These are phyloP conservation scores for Agriotes lineatus DNA, from an alignment of 2,888 invertebrate species.

Conservation along the genomic window DNA sequence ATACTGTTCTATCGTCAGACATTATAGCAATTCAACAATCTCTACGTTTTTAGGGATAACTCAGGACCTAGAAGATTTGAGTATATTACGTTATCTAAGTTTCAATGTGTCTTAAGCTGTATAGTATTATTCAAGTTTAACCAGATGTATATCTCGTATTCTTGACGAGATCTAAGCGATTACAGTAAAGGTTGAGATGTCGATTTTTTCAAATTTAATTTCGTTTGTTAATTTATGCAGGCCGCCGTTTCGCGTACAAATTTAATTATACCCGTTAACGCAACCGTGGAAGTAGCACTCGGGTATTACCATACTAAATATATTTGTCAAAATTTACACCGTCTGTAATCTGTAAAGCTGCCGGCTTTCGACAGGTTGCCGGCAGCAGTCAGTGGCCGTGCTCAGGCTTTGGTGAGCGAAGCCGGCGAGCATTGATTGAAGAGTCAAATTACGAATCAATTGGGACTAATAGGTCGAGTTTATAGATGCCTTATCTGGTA, in stretches of 20 bases:
- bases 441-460: slow-evolving; percentile 64
- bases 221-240: no score
- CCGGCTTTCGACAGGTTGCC: slow-evolving; percentile 42
- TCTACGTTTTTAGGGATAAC: no score
- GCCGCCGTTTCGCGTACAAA: neutral
- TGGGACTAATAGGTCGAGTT: slow-evolving; percentile 64
- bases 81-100: no score
- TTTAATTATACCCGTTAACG: slow-evolving; percentile 18
- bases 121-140: no score
- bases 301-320: slow-evolving; percentile 39
- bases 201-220: no score
- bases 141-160: no score
- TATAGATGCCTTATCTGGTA: slow-evolving; percentile 61
- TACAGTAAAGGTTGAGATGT: no score
- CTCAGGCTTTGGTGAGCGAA: slow-evolving; percentile 38
- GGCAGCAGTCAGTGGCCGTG: slow-evolving; percentile 42
- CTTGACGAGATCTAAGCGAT: no score
- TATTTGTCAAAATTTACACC: slow-evolving; percentile 45
- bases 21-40: no score
- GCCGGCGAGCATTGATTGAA: slow-evolving; percentile 54
- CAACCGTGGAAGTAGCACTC: slow-evolving; percentile 21
- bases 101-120: no score
- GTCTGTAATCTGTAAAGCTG: slow-evolving; percentile 42
- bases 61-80: no score
- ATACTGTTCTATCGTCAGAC: no score